Conservation (phyloP, 2,888 invertebrate genomes). For the Synergus laeviventris region DNA sequence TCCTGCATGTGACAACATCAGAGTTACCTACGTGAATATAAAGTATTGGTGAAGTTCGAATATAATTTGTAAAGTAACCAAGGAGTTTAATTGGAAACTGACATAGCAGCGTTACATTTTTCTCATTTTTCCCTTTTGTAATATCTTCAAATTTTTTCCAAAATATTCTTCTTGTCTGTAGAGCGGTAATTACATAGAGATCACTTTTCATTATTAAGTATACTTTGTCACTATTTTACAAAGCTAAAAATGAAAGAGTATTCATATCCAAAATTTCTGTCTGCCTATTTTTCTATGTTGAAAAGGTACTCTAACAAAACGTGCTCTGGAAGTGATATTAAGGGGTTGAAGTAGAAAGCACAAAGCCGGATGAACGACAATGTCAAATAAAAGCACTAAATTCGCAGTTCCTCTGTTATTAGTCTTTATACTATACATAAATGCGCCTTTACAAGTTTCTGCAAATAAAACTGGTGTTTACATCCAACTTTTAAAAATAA, state of each 20-base stretch:
- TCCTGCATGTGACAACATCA: not conserved
- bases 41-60: not conserved
- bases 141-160: not conserved
- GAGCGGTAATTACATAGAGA: not conserved
- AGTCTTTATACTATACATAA: not conserved
- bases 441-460: not conserved
- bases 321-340: not conserved
- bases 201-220: not conserved
- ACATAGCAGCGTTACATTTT: too few relatives aligned
- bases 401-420: not conserved
- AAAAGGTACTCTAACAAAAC: not conserved
- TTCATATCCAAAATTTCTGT: not conserved
- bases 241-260: not conserved
- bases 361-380: not conserved
- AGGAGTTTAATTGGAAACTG: too few relatives aligned
- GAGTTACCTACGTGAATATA: not conserved
- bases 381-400: not conserved
- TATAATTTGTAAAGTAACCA: too few relatives aligned
- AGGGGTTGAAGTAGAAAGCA: not conserved
- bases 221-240: not conserved
- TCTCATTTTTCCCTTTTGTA: too few relatives aligned
- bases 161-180: not conserved
- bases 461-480: not conserved
- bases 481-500: not conserved
- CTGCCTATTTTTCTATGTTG: not conserved